phyloP scores from a whole-genome alignment of 1,140 invertebrate genomes.

The Leucophenga varia region DNA sequence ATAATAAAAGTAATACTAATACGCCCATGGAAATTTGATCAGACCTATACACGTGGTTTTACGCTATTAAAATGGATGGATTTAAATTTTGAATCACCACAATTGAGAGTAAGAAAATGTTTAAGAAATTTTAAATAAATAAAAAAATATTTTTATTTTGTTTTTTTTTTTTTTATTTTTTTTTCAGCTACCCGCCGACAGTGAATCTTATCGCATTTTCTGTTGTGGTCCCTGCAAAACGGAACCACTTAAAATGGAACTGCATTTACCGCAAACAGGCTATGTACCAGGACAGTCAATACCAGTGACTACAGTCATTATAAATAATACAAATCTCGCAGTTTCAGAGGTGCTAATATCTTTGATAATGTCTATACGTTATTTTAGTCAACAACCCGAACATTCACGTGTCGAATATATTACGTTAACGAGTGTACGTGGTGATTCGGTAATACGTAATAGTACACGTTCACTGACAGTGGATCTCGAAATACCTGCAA shows the following conservation, averaged over 20 bases:
- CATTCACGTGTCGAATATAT: slow-evolving; percentile 62
- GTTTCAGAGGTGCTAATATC: slow-evolving; percentile 58
- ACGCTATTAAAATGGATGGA: slow-evolving; percentile 72
- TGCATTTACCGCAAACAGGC: slow-evolving; percentile 43
- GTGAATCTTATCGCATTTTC: slow-evolving; percentile 42
- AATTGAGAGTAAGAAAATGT: slow-evolving; percentile 38
- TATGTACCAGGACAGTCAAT: slow-evolving; percentile 49
- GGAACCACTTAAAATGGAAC: slow-evolving; percentile 41
- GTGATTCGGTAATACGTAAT: slow-evolving; percentile 58
- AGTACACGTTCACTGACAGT: slow-evolving; percentile 33
- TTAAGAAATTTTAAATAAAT: background rate
- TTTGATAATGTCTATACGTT: slow-evolving; percentile 57
- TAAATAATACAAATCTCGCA: slow-evolving; percentile 57
- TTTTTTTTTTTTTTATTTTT: no score
- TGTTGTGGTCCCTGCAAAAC: slow-evolving; percentile 51
- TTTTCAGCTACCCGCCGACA: slow-evolving; percentile 33
- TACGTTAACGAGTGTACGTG: slow-evolving; percentile 59
- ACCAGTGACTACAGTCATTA: slow-evolving; percentile 35
- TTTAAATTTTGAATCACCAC: slow-evolving; percentile 64
- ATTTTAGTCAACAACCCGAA: slow-evolving; percentile 58
- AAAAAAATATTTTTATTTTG: no score
- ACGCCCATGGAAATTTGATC: slow-evolving; percentile 75
- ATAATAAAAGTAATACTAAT: slow-evolving; percentile 68
- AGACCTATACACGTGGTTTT: slow-evolving; percentile 70
- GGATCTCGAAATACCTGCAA: slow-evolving; percentile 63